Percentiles rank a stretch among this genome's conserved stretches.
Evolutionary conservation across 2,888 invertebrate species (phyloP).

Genomic region (Blastobasis adustella): DNA sequence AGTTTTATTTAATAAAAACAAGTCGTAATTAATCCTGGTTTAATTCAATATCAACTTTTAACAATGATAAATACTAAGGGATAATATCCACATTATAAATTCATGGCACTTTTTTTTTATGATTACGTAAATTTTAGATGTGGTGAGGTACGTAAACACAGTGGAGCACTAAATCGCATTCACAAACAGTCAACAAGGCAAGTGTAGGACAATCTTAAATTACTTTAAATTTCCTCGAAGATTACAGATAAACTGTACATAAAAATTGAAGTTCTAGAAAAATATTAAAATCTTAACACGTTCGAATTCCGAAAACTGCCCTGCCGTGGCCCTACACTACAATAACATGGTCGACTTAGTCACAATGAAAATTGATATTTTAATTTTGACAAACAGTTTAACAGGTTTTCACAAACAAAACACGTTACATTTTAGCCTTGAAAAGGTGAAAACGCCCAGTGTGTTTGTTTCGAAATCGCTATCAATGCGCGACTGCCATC

Average conservation of each 20-base stretch:
- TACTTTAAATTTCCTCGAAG: conserved; percentile 1
- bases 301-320: background rate
- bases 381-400: too few species aligned
- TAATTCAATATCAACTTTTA: conserved; percentile 14
- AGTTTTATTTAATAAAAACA: background rate
- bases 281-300: background rate
- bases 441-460: too few species aligned
- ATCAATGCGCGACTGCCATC: too few species aligned
- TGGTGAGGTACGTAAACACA: conserved; percentile 10
- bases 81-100: conserved; percentile 19
- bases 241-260: conserved; percentile 2
- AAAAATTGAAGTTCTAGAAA: conserved; percentile 1
- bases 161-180: conserved; percentile 7
- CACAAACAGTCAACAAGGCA: conserved; percentile 25
- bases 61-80: conserved; percentile 20
- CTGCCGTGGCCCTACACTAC: background rate
- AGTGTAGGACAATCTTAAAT: conserved; percentile 19
- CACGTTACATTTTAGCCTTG: too few species aligned
- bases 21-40: conserved; percentile 20
- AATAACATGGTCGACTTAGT: background rate
- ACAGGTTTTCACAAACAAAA: too few species aligned
- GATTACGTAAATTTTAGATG: conserved; percentile 9
- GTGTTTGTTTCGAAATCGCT: too few species aligned
- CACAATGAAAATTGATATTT: too few species aligned
- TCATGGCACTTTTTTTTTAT: conserved; percentile 32